phyloP scores from a whole-genome alignment of 2,888 invertebrate species.

The Helleia helle region DNA sequence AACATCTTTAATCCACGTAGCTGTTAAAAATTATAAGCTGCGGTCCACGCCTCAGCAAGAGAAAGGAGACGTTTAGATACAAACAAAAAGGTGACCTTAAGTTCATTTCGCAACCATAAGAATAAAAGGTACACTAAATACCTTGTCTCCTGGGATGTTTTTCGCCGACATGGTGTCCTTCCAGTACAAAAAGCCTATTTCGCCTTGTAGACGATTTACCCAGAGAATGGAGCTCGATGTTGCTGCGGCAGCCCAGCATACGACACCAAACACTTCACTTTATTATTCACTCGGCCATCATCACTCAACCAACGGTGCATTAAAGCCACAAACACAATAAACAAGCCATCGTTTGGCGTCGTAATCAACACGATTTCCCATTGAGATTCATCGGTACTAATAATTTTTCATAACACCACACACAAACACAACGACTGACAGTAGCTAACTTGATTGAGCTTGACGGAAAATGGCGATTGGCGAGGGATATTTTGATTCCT shows the following conservation, averaged over 20 bases:
- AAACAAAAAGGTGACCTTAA: constrained; percentile 44
- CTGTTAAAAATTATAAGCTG: constrained; percentile 15
- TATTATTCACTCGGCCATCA: constrained; percentile 70
- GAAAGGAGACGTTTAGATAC: constrained; percentile 53
- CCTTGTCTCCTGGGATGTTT: constrained; percentile 90
- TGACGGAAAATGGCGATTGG: constrained; percentile 70
- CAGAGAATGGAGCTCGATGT: constrained; percentile 69
- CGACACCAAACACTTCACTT: constrained; percentile 71
- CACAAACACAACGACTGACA: constrained; percentile 73
- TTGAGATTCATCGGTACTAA: constrained; percentile 69
- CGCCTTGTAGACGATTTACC: constrained; percentile 67
- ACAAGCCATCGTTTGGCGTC: constrained; percentile 67
- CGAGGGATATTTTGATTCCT: constrained; percentile 27
- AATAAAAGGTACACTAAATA: constrained; percentile 47
- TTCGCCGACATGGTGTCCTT: constrained; percentile 81
- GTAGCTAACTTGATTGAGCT: constrained; percentile 69
- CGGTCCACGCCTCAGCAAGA: constrained; percentile 35
- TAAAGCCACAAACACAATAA: constrained; percentile 67
- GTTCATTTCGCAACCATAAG: constrained; percentile 17
- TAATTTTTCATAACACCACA: constrained; percentile 71
- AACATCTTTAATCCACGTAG: constrained; percentile 15
- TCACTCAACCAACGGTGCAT: constrained; percentile 65
- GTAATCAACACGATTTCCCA: constrained; percentile 69
- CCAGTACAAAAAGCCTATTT: constrained; percentile 57
- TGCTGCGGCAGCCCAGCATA: constrained; percentile 67